Percentiles rank a stretch among this genome's conserved stretches.
Conservation (phyloP, 2,113 vertebrate species). For the Kobus ellipsiprymnus region DNA sequence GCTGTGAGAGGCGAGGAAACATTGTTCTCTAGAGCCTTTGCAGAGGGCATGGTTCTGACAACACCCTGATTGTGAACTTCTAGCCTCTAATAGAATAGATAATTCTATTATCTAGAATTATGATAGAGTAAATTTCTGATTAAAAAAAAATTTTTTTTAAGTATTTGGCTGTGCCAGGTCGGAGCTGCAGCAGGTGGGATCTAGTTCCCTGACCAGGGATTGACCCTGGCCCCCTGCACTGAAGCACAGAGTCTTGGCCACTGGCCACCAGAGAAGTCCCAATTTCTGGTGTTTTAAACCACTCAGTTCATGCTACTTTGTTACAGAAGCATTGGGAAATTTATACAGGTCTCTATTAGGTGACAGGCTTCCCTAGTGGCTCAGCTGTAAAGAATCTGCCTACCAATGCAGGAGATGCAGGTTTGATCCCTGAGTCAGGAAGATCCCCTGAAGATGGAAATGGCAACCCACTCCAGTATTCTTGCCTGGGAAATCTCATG, state of each 20-base stretch:
- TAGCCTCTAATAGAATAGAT: background rate
- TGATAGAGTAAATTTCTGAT: background rate
- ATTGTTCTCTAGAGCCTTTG: background rate
- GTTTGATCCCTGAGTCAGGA: background rate
- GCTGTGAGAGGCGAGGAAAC: background rate
- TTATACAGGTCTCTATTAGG: background rate
- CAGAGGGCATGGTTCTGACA: background rate
- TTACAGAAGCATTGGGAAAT: background rate
- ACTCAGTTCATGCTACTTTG: too few species aligned
- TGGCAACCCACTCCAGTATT: background rate
- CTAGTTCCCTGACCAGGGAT: background rate
- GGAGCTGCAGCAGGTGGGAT: background rate
- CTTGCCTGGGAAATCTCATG: background rate
- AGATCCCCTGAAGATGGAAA: background rate
- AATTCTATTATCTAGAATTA: background rate
- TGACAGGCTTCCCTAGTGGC: background rate
- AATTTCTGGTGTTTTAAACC: accelerated
- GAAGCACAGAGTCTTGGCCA: background rate
- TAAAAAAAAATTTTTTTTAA: accelerated
- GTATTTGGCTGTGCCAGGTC: background rate
- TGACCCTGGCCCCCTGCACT: background rate
- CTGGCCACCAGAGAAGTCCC: background rate
- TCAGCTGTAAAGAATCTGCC: too few species aligned
- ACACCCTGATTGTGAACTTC: background rate
- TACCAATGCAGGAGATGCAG: background rate